Base-by-base conservation (phyloP, 2,888 invertebrate species). In the Idaea biselata region DNA sequence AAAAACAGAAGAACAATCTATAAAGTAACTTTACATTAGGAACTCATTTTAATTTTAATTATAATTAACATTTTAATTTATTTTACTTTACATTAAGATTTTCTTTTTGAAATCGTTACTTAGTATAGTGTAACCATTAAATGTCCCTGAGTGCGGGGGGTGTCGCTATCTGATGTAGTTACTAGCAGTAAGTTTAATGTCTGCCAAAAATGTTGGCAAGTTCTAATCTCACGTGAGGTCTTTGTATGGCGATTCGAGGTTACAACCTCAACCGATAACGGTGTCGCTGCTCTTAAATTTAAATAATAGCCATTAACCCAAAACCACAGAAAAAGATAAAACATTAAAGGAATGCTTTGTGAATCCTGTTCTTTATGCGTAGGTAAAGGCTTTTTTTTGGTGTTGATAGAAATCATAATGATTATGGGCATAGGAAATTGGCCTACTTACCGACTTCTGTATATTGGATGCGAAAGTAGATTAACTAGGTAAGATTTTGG, bases 301-400 rank as follows among this genome's bases (percentile, higher is more conserved):
- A 67, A 71, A 71, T 68, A 68, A 66, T 62, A 67, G 63, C 65
- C 63, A 70, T 72, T 72, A 72, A 63, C 72, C 72, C 63, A 66
- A 65, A 69, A 72, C 59, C 53, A 58, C 63, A 60, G 62, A 55
- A 59, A 31, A 14, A 56, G 14, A 56, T 18, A 18, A 56, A 56
- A 18, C 56, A 58, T 17, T 58, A 33, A 17, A 44, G 44, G 44
- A 44, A 44, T 44, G 44, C 44, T 44, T 44, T 44, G 44, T 44
- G 44, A 44, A 44, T 44, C 44, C 44, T 44, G 44, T 44, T 44
- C 14, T 44, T 44, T 44, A 44, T 44, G 44, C 44, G 44, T 44
- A 44, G 44, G 44, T 44, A 44, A 44, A 44, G 25, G 1, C 25
- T 25, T 25, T 44, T 14, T 44, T 44, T 44, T 44, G 44, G 44